Percentiles rank a stretch among this genome's conserved stretches.
Evolutionary conservation across 2,797 vertebrate species (phyloP).

Genomic region (Benthosema pterotum): DNA sequence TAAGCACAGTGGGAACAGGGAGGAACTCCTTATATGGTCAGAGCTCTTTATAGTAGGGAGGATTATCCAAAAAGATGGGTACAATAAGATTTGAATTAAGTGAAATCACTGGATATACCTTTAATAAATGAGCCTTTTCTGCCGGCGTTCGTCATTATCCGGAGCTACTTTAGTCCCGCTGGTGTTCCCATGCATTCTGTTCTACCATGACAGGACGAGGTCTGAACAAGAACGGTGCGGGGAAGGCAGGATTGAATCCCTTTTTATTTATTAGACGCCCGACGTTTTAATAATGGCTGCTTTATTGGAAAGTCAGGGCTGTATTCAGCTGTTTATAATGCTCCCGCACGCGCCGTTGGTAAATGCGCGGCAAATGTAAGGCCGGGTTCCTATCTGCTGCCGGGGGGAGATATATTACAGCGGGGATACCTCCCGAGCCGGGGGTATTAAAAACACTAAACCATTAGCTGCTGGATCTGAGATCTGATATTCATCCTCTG

Average conservation of each 20-base stretch:
- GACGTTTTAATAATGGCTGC: conserved; percentile 66
- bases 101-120: too few relatives aligned
- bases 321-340: conserved; percentile 63
- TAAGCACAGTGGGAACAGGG: too few relatives aligned
- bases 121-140: conserved; percentile 71
- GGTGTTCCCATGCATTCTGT: conserved; percentile 42
- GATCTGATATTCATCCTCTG: conserved; percentile 39
- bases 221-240: conserved; percentile 46
- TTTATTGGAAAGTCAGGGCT: conserved; percentile 64
- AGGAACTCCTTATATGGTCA: too few relatives aligned
- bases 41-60: too few relatives aligned
- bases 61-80: too few relatives aligned
- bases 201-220: conserved; percentile 23
- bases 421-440: conserved; percentile 52
- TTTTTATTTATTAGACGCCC: conserved; percentile 63
- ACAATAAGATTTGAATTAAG: too few relatives aligned
- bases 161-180: conserved; percentile 41
- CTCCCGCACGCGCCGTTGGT: conserved; percentile 27
- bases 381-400: conserved; percentile 51
- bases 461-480: conserved; percentile 58
- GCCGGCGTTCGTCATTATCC: conserved; percentile 63
- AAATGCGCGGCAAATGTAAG: conserved; percentile 48
- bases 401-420: conserved; percentile 61
- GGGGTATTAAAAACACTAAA: conserved; percentile 76
- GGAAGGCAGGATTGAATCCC: conserved; percentile 58